Evolutionary conservation across 2,888 invertebrate species (phyloP).

Genomic region (Chrysolina americana): DNA sequence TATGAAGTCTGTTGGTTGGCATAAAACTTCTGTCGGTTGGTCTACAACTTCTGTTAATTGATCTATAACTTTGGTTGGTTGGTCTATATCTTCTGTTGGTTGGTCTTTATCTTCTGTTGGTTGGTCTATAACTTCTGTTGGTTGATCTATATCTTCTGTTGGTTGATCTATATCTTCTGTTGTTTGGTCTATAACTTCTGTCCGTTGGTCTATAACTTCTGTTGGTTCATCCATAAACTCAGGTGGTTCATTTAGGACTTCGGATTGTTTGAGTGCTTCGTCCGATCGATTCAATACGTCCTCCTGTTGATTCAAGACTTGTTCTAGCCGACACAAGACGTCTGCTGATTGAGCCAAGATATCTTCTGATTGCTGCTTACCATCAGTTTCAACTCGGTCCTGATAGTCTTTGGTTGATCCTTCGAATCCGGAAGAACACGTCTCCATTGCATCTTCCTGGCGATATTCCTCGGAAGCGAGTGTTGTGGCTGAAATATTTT

Average conservation of each 20-base stretch:
- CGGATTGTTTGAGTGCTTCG: neutral
- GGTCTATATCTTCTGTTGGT: neutral
- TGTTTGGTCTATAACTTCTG: neutral
- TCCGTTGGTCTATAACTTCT: neutral
- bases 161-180: neutral
- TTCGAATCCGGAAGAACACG: neutral
- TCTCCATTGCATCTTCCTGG: neutral
- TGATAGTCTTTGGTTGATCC: neutral
- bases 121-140: neutral
- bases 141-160: neutral
- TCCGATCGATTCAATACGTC: neutral
- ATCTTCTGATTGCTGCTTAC: neutral
- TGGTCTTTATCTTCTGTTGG: neutral
- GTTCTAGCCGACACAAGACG: constrained; percentile 1
- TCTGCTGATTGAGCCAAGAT: constrained; percentile 1
- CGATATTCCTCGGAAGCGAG: neutral
- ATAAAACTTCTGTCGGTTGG: neutral
- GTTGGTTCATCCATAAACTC: constrained; percentile 8
- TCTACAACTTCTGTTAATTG: neutral
- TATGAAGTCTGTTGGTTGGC: too few relatives aligned
- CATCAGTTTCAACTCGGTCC: neutral
- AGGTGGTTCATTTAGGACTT: neutral
- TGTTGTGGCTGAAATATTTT: neutral
- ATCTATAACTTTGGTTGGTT: neutral
- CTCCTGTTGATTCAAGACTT: constrained; percentile 10